Evolutionary conservation across 2,113 vertebrate genomes (phyloP), one percentile per base, ranked within the genome.

Genomic region (Castor canadensis): DNA sequence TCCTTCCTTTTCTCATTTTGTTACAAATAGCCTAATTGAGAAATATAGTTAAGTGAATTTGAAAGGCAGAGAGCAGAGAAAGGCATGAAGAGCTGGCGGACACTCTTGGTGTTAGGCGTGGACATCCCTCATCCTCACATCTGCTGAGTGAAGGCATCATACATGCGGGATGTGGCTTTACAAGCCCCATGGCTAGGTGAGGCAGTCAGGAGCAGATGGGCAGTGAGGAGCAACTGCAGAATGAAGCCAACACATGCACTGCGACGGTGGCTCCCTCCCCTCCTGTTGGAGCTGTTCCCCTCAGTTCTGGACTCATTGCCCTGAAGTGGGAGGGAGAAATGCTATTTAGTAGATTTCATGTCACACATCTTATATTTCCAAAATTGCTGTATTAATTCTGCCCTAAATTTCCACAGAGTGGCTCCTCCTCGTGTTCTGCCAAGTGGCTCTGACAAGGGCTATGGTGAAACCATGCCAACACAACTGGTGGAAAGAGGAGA

Each of bases 61-160:
- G 45, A 91, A 82, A 94, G 73, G 71, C 79, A 86, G 94, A 87
- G 45, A 43, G 76, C 12, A 32, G 80, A 77, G 77, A 87, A 71
- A 72, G 38, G 32, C 85, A 16, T 4, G 1, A 40, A 72, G 80
- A 69, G 62, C 60, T 38, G 24, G n/a, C 7, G 11, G 56, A 15
- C 1, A 38, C 11, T 3, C 92, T 56, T 75, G 77, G 67, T 45
- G 56, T n/a, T 30, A 35, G 58, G 9, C 6, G 0, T 32, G 88
- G 52, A 20, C 64, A 62, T 83, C 26, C 69, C 82, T 94, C 82
- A 52, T 9, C 3, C 94, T 89, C 80, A 40, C 95, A 90, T 90
- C 95, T 96, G 95, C 38, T 62, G 66, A 92, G 75, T 32, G 35
- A 95, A 96, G 95, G 93, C 75, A 93, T 96, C 91, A 45, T 26